Base-by-base conservation (phyloP, 2,888 invertebrate genomes). In the Leptinotarsa tumamoca region DNA sequence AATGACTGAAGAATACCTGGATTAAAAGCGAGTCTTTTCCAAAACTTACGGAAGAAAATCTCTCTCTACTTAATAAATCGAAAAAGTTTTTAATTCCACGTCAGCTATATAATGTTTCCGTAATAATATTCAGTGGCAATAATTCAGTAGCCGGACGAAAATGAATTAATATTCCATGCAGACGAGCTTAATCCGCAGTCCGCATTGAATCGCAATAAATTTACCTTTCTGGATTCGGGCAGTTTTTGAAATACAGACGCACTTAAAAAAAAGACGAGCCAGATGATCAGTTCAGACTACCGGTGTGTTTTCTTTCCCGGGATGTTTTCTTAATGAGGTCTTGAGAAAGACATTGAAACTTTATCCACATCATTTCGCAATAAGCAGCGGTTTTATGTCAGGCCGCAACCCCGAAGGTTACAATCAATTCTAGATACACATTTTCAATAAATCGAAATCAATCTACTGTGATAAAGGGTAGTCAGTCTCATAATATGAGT, bases 1-100 rank as follows among this genome's bases (percentile, higher is more conserved):
- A 27, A 15, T 23, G 13, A 18, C 13, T 10, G 15, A 58, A 58
- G 21, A 15, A 58, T 58, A 58, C 58, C 58, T 10, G 27, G 15
- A 58, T 58, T 23, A 27, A 58, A 21, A 14, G 15, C 21, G 58
- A 21, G 21, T 10, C 14, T 58, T 58, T 23, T 18, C 21, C 15
- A 14, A 4, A 58, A 23, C 58, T 58, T 23, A 14, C 21, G 15
- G 14, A 58, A 58, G 23, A 63, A 33, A 43, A 33, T 17, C 33
- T 43, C 63, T 14, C n/a, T 63, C 63, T 5, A 63, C 10, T 43
- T 43, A 5, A 63, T 63, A 63, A 63, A 63, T 63, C 43, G 63
- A 43, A 63, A 63, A 63, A 63, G 63, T 63, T 63, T 63, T 63
- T 63, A 63, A 63, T 63, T 63, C n/a, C n/a, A 15, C 15, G 17